phyloP scores from a whole-genome alignment of 2,888 invertebrate species.

The Drosophila emarginata region DNA sequence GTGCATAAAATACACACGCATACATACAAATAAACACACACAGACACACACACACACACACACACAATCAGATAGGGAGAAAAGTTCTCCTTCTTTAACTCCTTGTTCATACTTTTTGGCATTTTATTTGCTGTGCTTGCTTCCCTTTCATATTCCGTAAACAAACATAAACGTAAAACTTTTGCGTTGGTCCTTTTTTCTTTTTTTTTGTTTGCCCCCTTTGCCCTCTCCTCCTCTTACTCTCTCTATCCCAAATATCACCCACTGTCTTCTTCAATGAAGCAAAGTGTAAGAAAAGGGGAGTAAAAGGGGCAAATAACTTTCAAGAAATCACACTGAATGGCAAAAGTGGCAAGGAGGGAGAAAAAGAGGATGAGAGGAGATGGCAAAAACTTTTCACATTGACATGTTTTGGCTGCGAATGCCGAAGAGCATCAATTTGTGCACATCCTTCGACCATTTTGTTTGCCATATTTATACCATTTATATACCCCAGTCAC shows the following conservation, averaged over 20 bases:
- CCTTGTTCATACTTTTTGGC: conserved; percentile 36
- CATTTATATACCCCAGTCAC: conserved; percentile 61
- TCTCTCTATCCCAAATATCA: neutral
- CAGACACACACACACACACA: neutral
- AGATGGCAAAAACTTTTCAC: conserved; percentile 60
- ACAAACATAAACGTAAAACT: conserved; percentile 68
- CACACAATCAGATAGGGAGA: neutral
- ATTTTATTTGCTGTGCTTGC: conserved; percentile 64
- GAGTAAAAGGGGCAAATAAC: conserved; percentile 48
- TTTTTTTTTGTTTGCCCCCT: too few species aligned
- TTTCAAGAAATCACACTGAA: conserved; percentile 61
- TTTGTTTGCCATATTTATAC: conserved; percentile 68
- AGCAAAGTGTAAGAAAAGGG: conserved; percentile 13
- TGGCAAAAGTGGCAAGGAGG: conserved; percentile 21
- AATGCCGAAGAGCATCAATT: conserved; percentile 44
- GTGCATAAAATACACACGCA: conserved; percentile 73
- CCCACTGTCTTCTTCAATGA: conserved; percentile 26
- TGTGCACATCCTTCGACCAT: conserved; percentile 66
- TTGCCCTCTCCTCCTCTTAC: neutral
- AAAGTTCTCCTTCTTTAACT: neutral
- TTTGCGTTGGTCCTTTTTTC: conserved; percentile 34
- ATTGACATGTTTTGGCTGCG: conserved; percentile 71
- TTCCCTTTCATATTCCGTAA: conserved; percentile 70
- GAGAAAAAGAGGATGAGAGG: conserved; percentile 12
- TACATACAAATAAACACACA: conserved; percentile 46